Evolutionary conservation across 2,113 vertebrate species (phyloP).

Genomic region (Rhea americana): DNA sequence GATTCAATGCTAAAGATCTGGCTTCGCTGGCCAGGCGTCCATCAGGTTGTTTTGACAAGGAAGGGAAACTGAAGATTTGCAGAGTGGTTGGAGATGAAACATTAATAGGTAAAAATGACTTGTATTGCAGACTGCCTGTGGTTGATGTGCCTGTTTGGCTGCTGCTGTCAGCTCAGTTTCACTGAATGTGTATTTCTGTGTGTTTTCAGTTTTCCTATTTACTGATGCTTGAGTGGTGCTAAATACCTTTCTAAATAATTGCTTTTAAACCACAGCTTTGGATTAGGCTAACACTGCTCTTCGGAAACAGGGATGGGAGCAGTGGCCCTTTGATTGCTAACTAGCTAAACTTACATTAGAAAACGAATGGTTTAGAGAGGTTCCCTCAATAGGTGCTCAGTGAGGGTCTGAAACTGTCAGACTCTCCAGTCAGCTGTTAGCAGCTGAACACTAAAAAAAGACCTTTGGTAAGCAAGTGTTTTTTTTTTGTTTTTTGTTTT

Average conservation of each 20-base stretch:
- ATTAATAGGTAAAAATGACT: slow-evolving; percentile 3
- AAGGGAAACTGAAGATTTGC: slow-evolving; percentile 49
- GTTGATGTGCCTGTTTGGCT: neutral
- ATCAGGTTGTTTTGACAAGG: slow-evolving; percentile 49
- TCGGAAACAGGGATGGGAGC: neutral
- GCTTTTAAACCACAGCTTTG: neutral
- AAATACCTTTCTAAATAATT: slow-evolving; percentile 8
- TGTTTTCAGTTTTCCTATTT: neutral
- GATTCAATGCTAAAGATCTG: slow-evolving; percentile 43
- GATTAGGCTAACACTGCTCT: neutral
- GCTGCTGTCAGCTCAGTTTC: neutral
- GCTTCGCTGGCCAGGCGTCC: slow-evolving; percentile 7
- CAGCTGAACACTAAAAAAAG: neutral
- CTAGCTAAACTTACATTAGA: neutral
- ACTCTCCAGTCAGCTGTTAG: neutral
- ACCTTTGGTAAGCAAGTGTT: neutral
- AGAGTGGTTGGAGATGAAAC: neutral
- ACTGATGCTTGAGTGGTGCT: slow-evolving; percentile 9
- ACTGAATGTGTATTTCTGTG: neutral
- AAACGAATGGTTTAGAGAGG: neutral
- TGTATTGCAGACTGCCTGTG: neutral
- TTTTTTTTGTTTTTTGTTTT: too few relatives aligned
- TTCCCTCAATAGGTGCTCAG: neutral
- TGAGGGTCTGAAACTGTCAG: too few relatives aligned
- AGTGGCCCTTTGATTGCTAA: neutral